phyloP scores from a whole-genome alignment of 2,797 vertebrate species.

The Sitta carolinensis region DNA sequence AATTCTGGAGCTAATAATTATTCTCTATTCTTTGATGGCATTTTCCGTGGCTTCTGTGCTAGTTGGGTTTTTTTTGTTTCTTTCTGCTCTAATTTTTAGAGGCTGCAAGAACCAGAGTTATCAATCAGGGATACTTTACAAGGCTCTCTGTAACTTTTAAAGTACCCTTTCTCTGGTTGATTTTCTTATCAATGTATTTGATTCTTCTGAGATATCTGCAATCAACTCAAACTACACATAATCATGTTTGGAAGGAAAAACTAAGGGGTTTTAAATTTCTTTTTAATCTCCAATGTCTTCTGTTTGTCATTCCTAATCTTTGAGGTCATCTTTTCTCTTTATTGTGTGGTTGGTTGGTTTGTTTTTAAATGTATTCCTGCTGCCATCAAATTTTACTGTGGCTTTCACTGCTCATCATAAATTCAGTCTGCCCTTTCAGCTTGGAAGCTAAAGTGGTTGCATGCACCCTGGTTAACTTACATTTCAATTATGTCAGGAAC shows the following conservation, averaged over 20 bases:
- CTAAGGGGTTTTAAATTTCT: background rate
- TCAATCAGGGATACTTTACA: background rate
- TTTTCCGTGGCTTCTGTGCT: background rate
- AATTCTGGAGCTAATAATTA: background rate
- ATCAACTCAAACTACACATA: background rate
- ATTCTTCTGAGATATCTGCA: background rate
- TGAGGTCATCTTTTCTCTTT: slow-evolving; percentile 6
- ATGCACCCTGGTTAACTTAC: slow-evolving; percentile 13
- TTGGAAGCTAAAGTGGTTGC: slow-evolving; percentile 6
- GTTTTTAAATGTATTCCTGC: slow-evolving; percentile 30
- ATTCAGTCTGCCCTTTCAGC: slow-evolving; percentile 34
- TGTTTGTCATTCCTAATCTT: slow-evolving; percentile 12
- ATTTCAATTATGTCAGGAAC: slow-evolving; percentile 11
- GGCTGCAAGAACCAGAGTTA: background rate
- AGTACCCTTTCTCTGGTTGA: background rate
- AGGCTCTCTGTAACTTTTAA: background rate
- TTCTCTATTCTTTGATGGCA: background rate
- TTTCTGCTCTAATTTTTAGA: background rate
- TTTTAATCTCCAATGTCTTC: background rate
- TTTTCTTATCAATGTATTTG: background rate
- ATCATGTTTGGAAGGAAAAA: background rate
- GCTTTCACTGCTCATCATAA: slow-evolving; percentile 46
- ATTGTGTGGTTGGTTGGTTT: slow-evolving; percentile 3
- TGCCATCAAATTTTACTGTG: slow-evolving; percentile 19
- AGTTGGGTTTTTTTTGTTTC: background rate